Evolutionary conservation across 2,113 vertebrate species (phyloP), one percentile per base, ranked within the genome.

Genomic region (Dipodomys stephensi): DNA sequence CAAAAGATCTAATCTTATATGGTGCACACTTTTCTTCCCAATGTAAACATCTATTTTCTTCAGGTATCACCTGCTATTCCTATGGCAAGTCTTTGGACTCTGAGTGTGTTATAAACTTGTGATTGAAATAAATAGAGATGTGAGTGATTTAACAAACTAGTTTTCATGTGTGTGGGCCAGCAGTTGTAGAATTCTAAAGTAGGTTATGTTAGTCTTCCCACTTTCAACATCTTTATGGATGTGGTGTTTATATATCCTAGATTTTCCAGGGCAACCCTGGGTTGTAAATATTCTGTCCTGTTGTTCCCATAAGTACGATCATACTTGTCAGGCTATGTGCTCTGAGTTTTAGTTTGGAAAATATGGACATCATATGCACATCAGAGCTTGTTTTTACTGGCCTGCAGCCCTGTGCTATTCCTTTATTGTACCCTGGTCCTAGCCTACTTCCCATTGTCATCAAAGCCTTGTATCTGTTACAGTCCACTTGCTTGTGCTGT

Each of bases 1-100:
- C 71, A 83, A 94, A 84, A 30, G 84, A 28, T 76, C 22, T 92
- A 64, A 88, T 90, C 35, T 88, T 72, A 88, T 64, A 82, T 18
- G 73, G 81, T 84, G n/a, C 74, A 65, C 0, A 23, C 27, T 95
- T 94, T 88, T 94, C 91, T 93, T 85, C 67, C 82, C 89, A 86
- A 65, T 86, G 65, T 93, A 93, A 95, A 94, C 73, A 95, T 79
- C 90, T 25, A 74, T 93, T 95, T 96, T 83, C 87, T 91, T 95
- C 91, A 92, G 90, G 62, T 88, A 87, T 90, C 83, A 90, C 94
- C 93, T 97, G 87, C 95, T 92, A 88, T 89, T 94, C 89, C 92
- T 93, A 83, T 15, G 30, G 46, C 71, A 92, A 87, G 62, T 83
- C 87, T 94, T 93, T 88, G 92, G 90, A 95, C n/a, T 44, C 57